phyloP scores from a whole-genome alignment of 2,797 vertebrate species.

The Catharus ustulatus region DNA sequence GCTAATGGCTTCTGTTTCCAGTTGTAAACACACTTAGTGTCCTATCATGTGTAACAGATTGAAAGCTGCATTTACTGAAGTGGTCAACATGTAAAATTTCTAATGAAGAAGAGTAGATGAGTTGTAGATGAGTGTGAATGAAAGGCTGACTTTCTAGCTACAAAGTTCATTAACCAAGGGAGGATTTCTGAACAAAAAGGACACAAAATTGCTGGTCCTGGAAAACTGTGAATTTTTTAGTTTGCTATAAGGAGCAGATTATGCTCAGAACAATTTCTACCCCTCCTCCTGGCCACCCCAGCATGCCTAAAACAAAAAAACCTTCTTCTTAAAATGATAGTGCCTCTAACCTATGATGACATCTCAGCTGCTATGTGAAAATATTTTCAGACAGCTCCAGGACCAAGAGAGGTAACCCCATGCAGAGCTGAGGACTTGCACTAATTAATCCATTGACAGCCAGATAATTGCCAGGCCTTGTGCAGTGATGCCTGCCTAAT shows the following conservation, averaged over 20 bases:
- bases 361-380: background rate
- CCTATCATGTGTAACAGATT: background rate
- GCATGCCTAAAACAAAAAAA: background rate
- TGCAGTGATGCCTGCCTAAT: background rate
- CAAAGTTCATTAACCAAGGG: background rate
- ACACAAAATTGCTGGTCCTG: background rate
- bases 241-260: background rate
- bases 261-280: background rate
- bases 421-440: accelerated
- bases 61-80: constrained; percentile 19
- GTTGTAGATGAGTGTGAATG: background rate
- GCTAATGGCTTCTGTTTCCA: constrained; percentile 16
- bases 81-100: background rate
- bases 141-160: background rate
- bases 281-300: background rate
- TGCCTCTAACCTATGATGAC: background rate
- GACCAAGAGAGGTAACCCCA: background rate
- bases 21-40: background rate
- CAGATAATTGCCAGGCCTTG: background rate
- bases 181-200: background rate
- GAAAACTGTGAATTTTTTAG: background rate
- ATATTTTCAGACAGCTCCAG: background rate
- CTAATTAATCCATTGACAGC: background rate
- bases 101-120: background rate
- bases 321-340: background rate